Base-by-base conservation (phyloP, 2,113 vertebrate species). In the Notothenia rossii region DNA sequence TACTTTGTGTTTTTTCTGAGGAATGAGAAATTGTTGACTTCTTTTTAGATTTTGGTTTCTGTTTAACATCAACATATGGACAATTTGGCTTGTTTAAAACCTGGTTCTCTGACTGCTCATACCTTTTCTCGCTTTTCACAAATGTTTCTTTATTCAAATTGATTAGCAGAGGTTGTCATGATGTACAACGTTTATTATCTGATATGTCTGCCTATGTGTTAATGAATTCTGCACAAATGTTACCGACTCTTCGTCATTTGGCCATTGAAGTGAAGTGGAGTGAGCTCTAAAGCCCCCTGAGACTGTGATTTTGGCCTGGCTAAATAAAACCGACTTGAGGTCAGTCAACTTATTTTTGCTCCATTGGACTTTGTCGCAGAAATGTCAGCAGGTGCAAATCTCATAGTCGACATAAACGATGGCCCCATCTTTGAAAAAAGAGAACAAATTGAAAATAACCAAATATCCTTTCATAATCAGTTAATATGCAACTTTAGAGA, bases 321-420 rank as follows among this genome's bases (percentile, higher is more conserved):
- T 48, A 36, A 78, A 63, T 48, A 36, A 71, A 78, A 71, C 5
- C 33, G 15, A 45, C 48, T 53, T 18, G n/a, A 51, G 54, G 59
- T 13, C 5, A 33, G 48, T 69, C 10, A 17, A 43, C 55, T 54
- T 62, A 33, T 12, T 15, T 15, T 18, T 66, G 48, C 64, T 50
- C 11, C 12, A 29, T 40, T 7, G 36, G 36, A 40, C 36, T 40
- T 40, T 40, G 36, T 40, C 36, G 7, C 36, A 40, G 36, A 7
- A 40, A 40, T 14, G n/a, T 29, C 5, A 2, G 29, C 46, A 45
- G 2, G 36, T 10, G 7, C 46, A 50, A 12, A 72, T 60, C 45
- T 49, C 25, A 22, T n/a, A 20, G 10, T 7, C 0, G 4, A 53
- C 15, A 33, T 17, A 66, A 29, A 51, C 65, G 4, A 65, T n/a